These are phyloP conservation scores for Deilephila elpenor DNA, from an alignment of 2,888 invertebrate species.

Conservation along the genomic window DNA sequence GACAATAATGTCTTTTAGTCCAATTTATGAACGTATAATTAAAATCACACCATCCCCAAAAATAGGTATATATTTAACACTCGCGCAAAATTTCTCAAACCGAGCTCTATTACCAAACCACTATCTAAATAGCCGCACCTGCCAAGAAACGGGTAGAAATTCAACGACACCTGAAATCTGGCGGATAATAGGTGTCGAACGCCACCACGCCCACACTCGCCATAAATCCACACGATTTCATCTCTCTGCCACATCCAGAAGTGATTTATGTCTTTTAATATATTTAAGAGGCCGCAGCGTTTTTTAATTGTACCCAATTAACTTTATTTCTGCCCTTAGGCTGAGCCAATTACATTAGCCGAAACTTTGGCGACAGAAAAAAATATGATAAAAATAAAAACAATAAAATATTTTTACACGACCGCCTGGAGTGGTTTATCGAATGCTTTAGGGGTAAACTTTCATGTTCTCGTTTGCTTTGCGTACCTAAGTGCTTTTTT, in stretches of 20 bases:
- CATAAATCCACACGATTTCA: conserved; percentile 37
- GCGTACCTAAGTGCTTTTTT: conserved; percentile 7
- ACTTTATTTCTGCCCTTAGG: conserved; percentile 64
- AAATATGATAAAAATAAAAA: conserved; percentile 54
- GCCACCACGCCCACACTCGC: conserved; percentile 33
- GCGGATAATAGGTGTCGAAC: conserved; percentile 37
- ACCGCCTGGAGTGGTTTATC: conserved; percentile 33
- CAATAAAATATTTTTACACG: conserved; percentile 49
- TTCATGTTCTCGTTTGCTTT: neutral
- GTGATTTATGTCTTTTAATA: conserved; percentile 49
- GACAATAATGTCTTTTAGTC: too few relatives aligned
- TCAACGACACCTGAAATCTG: conserved; percentile 23
- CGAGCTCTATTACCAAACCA: neutral
- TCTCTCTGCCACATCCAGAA: conserved; percentile 49
- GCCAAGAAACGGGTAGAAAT: neutral
- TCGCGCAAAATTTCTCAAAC: neutral
- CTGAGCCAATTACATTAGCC: conserved; percentile 66
- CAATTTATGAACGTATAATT: too few relatives aligned
- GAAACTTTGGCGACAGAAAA: conserved; percentile 51
- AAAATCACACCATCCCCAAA: too few relatives aligned
- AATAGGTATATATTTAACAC: too few relatives aligned
- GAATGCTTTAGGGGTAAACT: conserved; percentile 11
- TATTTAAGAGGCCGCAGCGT: conserved; percentile 62
- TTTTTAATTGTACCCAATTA: conserved; percentile 76
- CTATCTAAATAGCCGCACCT: neutral